These are phyloP conservation scores for Trissonchulus latispiculum DNA, from an alignment of 2,888 invertebrate species.

Conservation along the genomic window DNA sequence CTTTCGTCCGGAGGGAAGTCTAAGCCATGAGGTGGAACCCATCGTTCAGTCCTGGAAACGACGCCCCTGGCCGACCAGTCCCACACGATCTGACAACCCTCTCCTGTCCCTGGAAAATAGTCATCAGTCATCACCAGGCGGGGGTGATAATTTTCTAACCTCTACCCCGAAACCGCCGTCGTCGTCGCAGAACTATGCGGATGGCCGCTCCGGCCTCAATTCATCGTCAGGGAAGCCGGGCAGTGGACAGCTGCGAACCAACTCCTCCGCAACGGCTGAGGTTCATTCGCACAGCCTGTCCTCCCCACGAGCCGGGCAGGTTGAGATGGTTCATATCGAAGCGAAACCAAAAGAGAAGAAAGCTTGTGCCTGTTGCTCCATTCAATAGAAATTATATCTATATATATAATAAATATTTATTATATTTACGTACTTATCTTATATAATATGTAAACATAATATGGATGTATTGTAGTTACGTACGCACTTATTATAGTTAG, in stretches of 20 bases:
- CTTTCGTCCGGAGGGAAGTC: background rate
- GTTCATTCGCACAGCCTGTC: background rate
- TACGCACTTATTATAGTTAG: too few species aligned
- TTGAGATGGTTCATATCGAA: background rate
- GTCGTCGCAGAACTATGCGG: background rate
- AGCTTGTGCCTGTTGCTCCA: background rate
- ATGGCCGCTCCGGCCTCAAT: background rate
- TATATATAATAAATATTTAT: too few species aligned
- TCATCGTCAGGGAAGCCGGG: background rate
- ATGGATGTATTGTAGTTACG: too few species aligned
- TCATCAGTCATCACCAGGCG: too few species aligned
- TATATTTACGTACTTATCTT: too few species aligned
- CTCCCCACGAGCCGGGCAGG: background rate
- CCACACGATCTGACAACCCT: background rate
- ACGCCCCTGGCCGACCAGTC: background rate
- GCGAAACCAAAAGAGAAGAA: background rate
- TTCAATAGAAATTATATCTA: background rate
- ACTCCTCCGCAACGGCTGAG: background rate
- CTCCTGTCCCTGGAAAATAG: background rate
- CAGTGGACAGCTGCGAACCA: background rate
- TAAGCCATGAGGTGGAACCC: background rate
- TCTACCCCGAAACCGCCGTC: background rate
- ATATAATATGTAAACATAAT: too few species aligned
- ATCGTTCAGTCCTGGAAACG: background rate
- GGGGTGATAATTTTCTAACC: background rate